Conservation (phyloP, 1,140 invertebrate species). For the Melitaea cinxia region DNA sequence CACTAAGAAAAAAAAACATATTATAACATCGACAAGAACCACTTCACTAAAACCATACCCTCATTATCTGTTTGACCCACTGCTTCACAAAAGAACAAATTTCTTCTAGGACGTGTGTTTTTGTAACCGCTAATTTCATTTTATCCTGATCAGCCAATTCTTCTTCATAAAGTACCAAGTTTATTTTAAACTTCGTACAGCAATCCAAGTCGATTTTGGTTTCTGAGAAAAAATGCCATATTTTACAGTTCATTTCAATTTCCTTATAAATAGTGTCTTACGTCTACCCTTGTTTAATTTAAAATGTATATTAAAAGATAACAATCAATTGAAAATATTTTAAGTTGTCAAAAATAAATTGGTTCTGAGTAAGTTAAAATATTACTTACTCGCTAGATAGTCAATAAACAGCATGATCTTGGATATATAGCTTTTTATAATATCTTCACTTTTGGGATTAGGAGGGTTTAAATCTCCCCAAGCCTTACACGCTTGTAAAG, state of each 20-base stretch:
- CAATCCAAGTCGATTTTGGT: slow-evolving; percentile 83
- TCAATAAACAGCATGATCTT: slow-evolving; percentile 73
- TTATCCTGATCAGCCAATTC: slow-evolving; percentile 79
- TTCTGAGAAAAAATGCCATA: slow-evolving; percentile 73
- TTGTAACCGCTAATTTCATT: slow-evolving; percentile 76
- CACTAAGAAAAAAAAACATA: too few species aligned
- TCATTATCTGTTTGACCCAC: slow-evolving; percentile 86
- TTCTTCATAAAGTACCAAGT: slow-evolving; percentile 80
- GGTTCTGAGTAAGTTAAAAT: neutral
- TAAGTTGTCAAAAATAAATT: neutral
- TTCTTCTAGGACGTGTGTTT: slow-evolving; percentile 77
- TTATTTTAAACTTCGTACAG: slow-evolving; percentile 81
- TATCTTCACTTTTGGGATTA: slow-evolving; percentile 62
- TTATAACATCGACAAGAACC: too few species aligned
- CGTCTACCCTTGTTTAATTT: too few species aligned
- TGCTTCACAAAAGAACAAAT: slow-evolving; percentile 83
- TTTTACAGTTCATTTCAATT: too few species aligned
- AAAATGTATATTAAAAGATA: too few species aligned
- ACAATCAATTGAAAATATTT: too few species aligned
- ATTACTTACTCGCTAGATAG: slow-evolving; percentile 66
- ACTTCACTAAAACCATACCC: slow-evolving; percentile 79
- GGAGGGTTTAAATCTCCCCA: slow-evolving; percentile 76
- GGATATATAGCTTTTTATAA: slow-evolving; percentile 62
- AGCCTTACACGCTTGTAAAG: slow-evolving; percentile 56
- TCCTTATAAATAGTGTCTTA: too few species aligned